Evolutionary conservation across 2,888 invertebrate genomes (phyloP).

Genomic region (Ornithoptera priamus): DNA sequence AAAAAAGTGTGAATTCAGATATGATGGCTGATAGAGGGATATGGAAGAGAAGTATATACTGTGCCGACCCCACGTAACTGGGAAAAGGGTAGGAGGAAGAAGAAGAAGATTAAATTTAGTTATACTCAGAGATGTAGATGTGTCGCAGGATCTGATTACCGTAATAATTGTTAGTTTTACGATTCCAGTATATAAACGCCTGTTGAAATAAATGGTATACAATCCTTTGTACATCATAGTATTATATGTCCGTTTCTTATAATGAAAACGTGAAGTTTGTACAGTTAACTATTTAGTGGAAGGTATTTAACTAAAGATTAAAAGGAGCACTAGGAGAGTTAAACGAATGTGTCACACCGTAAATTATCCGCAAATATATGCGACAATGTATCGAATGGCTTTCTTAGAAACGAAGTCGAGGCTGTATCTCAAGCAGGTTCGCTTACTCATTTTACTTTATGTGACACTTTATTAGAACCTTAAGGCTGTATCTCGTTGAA

Average conservation of each 20-base stretch:
- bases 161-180: too few species aligned
- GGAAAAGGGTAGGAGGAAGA: too few species aligned
- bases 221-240: too few species aligned
- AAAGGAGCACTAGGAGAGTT: slow-evolving; percentile 5
- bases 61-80: too few species aligned
- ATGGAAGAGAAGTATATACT: too few species aligned
- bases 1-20: too few species aligned
- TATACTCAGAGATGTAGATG: too few species aligned
- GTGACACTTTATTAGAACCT: slow-evolving; percentile 72
- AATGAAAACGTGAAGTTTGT: not conserved
- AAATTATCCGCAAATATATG: slow-evolving; percentile 47
- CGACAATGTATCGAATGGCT: slow-evolving; percentile 53
- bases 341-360: slow-evolving; percentile 50
- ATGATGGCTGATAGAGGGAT: too few species aligned
- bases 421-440: slow-evolving; percentile 37
- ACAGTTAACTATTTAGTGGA: not conserved
- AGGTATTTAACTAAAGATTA: not conserved
- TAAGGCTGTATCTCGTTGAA: slow-evolving; percentile 42
- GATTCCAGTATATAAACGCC: too few species aligned
- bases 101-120: too few species aligned
- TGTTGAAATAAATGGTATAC: too few species aligned
- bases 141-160: too few species aligned
- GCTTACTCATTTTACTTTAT: slow-evolving; percentile 62
- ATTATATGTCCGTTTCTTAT: not conserved
- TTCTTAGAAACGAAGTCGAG: slow-evolving; percentile 49